These are phyloP conservation scores for Drosophila mayaguana DNA, from an alignment of 2,888 invertebrate genomes.

Conservation along the genomic window DNA sequence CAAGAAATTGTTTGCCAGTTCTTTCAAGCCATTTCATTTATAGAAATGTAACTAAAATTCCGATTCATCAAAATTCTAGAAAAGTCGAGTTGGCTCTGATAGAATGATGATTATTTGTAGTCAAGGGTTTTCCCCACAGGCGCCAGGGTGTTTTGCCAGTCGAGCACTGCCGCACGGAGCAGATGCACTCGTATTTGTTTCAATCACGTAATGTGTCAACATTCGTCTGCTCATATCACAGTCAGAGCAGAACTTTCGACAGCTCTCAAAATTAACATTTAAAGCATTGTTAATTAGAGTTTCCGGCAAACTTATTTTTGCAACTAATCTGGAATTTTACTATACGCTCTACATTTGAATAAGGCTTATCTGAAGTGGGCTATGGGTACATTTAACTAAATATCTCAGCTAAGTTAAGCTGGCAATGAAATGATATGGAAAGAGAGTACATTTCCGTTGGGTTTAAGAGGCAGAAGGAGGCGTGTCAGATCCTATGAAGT, in stretches of 20 bases:
- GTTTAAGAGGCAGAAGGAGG: background rate
- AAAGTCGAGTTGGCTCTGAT: background rate
- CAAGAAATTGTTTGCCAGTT: background rate
- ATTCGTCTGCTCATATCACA: conserved; percentile 6
- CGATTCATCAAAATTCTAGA: background rate
- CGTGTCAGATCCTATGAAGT: background rate
- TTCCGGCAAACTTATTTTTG: background rate
- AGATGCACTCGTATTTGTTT: background rate
- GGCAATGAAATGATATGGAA: background rate
- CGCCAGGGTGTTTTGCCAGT: background rate
- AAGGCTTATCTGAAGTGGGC: background rate
- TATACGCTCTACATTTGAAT: background rate
- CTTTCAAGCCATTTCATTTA: background rate
- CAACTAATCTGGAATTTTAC: background rate
- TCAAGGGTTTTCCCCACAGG: background rate
- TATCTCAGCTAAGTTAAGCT: background rate
- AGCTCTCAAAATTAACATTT: conserved; percentile 6
- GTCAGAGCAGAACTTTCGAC: conserved; percentile 5
- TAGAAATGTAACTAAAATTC: background rate
- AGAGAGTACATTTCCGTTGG: background rate
- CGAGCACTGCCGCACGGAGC: background rate
- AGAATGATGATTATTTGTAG: background rate
- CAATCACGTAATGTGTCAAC: conserved; percentile 16
- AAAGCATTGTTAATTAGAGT: conserved; percentile 2
- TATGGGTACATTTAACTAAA: background rate